phyloP scores from a whole-genome alignment of 2,113 vertebrate species.

The Pholis gunnellus region DNA sequence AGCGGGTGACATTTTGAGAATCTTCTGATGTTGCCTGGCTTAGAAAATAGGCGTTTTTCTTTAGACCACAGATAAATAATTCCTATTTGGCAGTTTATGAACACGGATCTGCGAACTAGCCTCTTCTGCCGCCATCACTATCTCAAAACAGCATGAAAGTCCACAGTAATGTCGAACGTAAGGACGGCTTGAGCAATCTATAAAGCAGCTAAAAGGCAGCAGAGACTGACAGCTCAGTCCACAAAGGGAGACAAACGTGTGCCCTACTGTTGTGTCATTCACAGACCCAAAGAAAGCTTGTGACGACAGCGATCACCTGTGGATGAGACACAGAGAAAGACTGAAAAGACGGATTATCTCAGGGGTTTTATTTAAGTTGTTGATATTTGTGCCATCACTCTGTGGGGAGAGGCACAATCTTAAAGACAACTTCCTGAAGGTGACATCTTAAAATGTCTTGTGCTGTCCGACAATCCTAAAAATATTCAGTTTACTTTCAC shows the following conservation, averaged over 20 bases:
- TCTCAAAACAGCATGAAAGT: slow-evolving; percentile 22
- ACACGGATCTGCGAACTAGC: slow-evolving; percentile 14
- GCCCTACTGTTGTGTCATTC: neutral
- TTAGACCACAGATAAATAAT: slow-evolving; percentile 47
- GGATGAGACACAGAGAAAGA: neutral
- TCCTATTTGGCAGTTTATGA: slow-evolving; percentile 38
- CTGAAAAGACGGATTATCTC: neutral
- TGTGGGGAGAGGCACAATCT: neutral
- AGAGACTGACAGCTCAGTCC: neutral
- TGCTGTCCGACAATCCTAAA: neutral
- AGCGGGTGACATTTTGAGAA: slow-evolving; percentile 39
- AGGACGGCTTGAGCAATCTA: neutral
- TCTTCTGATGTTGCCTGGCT: slow-evolving; percentile 23
- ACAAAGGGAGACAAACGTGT: slow-evolving; percentile 1
- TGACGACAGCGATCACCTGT: neutral
- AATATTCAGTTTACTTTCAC: neutral
- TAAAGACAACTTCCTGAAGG: neutral
- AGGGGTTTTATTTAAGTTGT: neutral
- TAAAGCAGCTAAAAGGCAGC: slow-evolving; percentile 16
- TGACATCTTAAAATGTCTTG: neutral
- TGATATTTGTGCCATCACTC: neutral
- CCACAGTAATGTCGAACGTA: too few relatives aligned
- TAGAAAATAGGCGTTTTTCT: slow-evolving; percentile 25
- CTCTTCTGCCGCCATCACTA: slow-evolving; percentile 8
- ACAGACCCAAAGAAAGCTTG: neutral